These are phyloP conservation scores for Drosophila neutralis DNA, from an alignment of 2,888 invertebrate genomes.

Conservation along the genomic window DNA sequence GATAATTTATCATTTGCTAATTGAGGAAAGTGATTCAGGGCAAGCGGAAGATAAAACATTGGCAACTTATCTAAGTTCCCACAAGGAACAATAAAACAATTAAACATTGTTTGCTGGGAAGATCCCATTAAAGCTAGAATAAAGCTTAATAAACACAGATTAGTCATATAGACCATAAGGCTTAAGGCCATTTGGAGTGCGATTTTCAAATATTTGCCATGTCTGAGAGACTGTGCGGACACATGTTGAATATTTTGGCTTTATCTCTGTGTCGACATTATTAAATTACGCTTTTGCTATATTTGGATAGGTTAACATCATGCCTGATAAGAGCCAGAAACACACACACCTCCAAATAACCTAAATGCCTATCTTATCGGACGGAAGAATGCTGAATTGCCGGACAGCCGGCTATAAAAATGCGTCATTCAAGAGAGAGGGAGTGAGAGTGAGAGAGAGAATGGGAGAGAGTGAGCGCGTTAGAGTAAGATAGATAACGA, in stretches of 20 bases:
- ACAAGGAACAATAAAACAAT: neutral
- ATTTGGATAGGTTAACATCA: conserved; percentile 70
- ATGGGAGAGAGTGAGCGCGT: neutral
- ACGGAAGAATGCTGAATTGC: conserved; percentile 65
- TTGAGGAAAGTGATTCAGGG: neutral
- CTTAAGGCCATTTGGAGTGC: conserved; percentile 28
- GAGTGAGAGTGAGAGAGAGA: neutral
- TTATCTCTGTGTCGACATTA: conserved; percentile 46
- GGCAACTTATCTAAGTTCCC: neutral
- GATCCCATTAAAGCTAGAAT: neutral
- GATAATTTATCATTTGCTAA: neutral
- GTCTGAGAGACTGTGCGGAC: neutral
- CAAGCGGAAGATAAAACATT: neutral
- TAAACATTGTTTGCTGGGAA: neutral
- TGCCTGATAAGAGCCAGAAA: conserved; percentile 38
- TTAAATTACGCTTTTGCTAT: conserved; percentile 70
- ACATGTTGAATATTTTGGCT: conserved; percentile 13
- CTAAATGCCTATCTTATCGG: conserved; percentile 60
- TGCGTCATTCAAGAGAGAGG: conserved; percentile 58
- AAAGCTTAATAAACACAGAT: conserved; percentile 1
- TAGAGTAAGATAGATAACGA: neutral
- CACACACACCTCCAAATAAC: neutral
- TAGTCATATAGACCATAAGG: too few species aligned
- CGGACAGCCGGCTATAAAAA: conserved; percentile 56
- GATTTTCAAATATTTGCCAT: conserved; percentile 57